Conservation (phyloP, 1,140 invertebrate species). For the Bombus waltoni region DNA sequence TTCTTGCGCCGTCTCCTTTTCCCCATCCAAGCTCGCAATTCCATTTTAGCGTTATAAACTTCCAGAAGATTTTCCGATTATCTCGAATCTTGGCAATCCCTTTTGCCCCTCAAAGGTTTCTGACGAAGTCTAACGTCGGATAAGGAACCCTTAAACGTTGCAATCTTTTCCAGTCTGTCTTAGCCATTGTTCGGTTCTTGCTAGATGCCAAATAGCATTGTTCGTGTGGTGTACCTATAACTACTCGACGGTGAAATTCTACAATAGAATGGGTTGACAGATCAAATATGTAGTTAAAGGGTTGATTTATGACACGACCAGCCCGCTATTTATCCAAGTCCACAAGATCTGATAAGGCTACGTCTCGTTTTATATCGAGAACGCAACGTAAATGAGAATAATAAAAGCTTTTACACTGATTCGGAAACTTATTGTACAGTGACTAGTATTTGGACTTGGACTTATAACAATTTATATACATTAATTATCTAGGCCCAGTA, state of each 20-base stretch:
- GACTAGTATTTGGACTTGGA: too few species aligned
- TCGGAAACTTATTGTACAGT: too few species aligned
- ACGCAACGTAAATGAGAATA: too few species aligned
- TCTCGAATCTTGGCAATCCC: slow-evolving; percentile 35
- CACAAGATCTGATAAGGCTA: too few species aligned
- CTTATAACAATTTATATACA: too few species aligned
- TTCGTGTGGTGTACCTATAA: slow-evolving; percentile 14
- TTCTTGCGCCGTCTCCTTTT: not conserved
- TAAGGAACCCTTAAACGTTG: slow-evolving; percentile 43
- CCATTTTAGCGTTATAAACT: slow-evolving; percentile 29
- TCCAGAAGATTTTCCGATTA: slow-evolving; percentile 51
- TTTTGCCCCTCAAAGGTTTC: slow-evolving; percentile 57
- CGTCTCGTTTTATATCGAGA: too few species aligned
- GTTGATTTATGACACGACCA: too few species aligned
- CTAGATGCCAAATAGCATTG: slow-evolving; percentile 29
- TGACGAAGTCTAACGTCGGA: not conserved
- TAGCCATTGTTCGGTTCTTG: slow-evolving; percentile 13
- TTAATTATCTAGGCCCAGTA: too few species aligned
- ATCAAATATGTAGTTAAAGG: too few species aligned
- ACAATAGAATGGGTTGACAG: not conserved
- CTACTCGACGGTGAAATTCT: not conserved
- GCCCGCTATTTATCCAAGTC: too few species aligned
- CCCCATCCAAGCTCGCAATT: not conserved
- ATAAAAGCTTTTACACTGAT: too few species aligned
- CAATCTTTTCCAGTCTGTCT: slow-evolving; percentile 32